A percentile compares a stretch with the other conserved stretches of the same genome.
Conservation (phyloP, 2,888 invertebrate genomes). For the Osmoderma eremita region DNA sequence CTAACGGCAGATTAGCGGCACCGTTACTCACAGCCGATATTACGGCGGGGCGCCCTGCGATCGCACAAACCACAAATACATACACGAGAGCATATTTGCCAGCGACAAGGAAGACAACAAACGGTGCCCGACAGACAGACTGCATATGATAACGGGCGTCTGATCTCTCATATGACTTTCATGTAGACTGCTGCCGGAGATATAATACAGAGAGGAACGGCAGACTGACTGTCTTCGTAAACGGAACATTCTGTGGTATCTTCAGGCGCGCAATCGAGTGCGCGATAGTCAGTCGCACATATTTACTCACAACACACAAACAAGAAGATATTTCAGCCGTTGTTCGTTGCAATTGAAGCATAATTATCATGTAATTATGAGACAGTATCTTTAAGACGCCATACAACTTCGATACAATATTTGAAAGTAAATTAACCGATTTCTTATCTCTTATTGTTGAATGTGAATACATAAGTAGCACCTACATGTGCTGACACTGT, state of each 20-base stretch:
- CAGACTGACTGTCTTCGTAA: conserved; percentile 33
- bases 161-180: conserved; percentile 22
- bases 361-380: conserved; percentile 25
- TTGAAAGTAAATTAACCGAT: conserved; percentile 8
- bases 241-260: too few relatives aligned
- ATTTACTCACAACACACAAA: conserved; percentile 4
- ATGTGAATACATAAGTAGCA: neutral
- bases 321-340: conserved; percentile 15
- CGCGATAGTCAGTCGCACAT: neutral
- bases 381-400: conserved; percentile 22
- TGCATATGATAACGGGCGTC: conserved; percentile 34
- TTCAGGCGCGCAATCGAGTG: neutral
- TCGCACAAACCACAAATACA: conserved; percentile 26
- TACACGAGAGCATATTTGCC: neutral
- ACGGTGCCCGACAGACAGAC: conserved; percentile 34
- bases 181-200: neutral
- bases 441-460: conserved; percentile 22
- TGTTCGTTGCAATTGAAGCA: conserved; percentile 5
- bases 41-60: neutral
- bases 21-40: conserved; percentile 30
- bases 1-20: conserved; percentile 32
- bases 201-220: conserved; percentile 11
- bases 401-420: conserved; percentile 8
- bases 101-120: conserved; percentile 33
- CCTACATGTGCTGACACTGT: neutral